phyloP scores from a whole-genome alignment of 2,113 vertebrate genomes.

The Cygnus buccinator region DNA sequence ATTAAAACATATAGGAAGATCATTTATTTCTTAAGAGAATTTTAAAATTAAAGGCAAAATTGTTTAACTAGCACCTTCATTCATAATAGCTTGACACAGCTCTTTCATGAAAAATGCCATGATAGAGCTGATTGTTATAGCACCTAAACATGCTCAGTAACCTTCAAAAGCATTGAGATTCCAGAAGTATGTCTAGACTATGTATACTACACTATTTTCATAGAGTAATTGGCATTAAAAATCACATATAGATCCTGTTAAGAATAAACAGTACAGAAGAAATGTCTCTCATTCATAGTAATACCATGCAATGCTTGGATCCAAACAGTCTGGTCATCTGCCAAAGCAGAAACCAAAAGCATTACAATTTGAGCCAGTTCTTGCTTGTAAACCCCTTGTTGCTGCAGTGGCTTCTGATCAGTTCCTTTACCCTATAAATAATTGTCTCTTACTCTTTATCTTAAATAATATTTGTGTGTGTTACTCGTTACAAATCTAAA shows the following conservation, averaged over 20 bases:
- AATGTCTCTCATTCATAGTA: neutral
- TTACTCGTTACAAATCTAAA: neutral
- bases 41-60: neutral
- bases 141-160: neutral
- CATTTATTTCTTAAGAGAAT: neutral
- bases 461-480: neutral
- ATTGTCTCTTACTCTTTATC: neutral
- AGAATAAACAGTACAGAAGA: neutral
- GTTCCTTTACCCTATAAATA: neutral
- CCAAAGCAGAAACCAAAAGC: neutral
- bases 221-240: neutral
- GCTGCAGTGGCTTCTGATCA: neutral
- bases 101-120: neutral
- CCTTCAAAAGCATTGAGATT: neutral
- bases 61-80: neutral
- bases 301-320: neutral
- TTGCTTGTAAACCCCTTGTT: neutral
- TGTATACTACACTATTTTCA: neutral
- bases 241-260: neutral
- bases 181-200: neutral
- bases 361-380: neutral
- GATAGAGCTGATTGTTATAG: neutral
- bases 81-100: neutral
- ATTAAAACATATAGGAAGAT: conserved; percentile 9
- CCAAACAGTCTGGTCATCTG: neutral